Evolutionary conservation across 2,113 vertebrate species (phyloP).

Genomic region (Gulo gulo): DNA sequence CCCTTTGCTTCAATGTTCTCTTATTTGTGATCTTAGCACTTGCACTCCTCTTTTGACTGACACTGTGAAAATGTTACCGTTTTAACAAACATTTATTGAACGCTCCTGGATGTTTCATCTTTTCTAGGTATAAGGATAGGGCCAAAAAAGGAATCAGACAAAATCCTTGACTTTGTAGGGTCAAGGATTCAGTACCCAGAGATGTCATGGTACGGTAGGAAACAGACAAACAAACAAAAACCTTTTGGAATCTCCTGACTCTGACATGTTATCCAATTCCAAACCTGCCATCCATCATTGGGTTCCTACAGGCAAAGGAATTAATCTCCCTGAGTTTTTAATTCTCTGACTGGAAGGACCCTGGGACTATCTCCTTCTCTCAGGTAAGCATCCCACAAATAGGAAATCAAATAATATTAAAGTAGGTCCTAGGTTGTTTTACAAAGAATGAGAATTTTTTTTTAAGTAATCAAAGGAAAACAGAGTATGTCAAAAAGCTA

Average conservation of each 20-base stretch:
- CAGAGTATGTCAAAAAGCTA: background rate
- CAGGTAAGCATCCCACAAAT: background rate
- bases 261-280: background rate
- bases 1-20: background rate
- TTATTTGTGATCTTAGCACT: background rate
- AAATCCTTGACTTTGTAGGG: background rate
- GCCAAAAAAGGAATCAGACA: background rate
- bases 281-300: background rate
- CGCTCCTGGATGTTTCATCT: background rate
- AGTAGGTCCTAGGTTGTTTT: background rate
- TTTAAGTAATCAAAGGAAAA: background rate
- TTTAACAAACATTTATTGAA: background rate
- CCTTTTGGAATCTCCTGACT: background rate
- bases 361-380: background rate
- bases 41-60: background rate
- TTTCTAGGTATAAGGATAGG: background rate
- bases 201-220: background rate
- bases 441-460: background rate
- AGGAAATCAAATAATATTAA: slow-evolving; percentile 7
- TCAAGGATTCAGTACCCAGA: background rate
- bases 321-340: background rate
- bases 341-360: background rate
- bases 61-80: background rate
- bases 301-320: background rate
- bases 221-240: background rate